phyloP scores from a whole-genome alignment of 2,113 vertebrate species.

The Oncorhynchus tshawytscha region DNA sequence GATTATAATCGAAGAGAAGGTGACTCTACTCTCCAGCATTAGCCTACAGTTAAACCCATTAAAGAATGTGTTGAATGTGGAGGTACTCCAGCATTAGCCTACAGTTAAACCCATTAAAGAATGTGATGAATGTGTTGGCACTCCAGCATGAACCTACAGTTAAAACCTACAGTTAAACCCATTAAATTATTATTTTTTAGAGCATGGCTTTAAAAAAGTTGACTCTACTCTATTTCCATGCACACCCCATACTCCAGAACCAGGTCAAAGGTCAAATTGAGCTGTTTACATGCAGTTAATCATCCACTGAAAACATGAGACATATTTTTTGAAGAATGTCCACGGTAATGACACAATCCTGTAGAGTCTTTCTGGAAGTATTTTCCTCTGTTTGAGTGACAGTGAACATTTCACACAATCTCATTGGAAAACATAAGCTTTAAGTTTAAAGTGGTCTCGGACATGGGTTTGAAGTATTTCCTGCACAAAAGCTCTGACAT shows the following conservation, averaged over 20 bases:
- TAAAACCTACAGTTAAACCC: slow-evolving; percentile 27
- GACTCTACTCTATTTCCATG: not conserved
- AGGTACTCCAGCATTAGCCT: slow-evolving; percentile 33
- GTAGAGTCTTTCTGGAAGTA: too few relatives aligned
- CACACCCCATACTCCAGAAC: slow-evolving; percentile 15
- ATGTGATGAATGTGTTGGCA: not conserved
- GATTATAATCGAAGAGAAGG: too few relatives aligned
- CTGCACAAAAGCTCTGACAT: not conserved
- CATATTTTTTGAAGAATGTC: too few relatives aligned
- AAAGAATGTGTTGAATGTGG: slow-evolving; percentile 5
- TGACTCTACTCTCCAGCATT: slow-evolving; percentile 9
- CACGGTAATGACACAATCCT: too few relatives aligned
- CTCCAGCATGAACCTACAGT: slow-evolving; percentile 24
- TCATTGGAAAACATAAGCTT: not conserved
- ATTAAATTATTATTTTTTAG: slow-evolving; percentile 36
- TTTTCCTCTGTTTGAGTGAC: not conserved
- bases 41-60: slow-evolving; percentile 38
- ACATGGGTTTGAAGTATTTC: not conserved
- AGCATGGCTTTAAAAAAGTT: slow-evolving; percentile 25
- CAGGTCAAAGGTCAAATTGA: slow-evolving; percentile 20
- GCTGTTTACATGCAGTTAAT: not conserved
- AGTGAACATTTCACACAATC: not conserved
- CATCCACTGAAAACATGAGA: too few relatives aligned
- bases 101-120: slow-evolving; percentile 28
- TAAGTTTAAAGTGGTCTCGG: not conserved